Percentiles rank a stretch among this genome's conserved stretches.
phyloP scores from a whole-genome alignment of 2,797 vertebrate genomes.

The Helostoma temminkii region DNA sequence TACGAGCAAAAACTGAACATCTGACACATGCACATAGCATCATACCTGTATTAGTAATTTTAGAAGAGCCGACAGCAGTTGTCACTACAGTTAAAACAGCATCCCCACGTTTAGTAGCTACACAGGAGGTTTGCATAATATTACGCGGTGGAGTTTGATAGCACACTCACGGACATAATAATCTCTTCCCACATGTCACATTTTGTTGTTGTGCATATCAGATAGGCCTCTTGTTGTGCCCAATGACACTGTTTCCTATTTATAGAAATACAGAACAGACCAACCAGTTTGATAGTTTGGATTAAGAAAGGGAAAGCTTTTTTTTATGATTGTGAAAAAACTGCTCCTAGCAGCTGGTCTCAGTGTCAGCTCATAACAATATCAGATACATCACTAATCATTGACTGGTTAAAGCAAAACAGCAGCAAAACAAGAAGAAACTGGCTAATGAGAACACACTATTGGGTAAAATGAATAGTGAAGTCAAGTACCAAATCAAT shows the following conservation, averaged over 20 bases:
- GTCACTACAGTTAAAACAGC: not conserved
- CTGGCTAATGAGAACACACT: not conserved
- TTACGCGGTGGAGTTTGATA: not conserved
- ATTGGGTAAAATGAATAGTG: not conserved
- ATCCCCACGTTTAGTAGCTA: not conserved
- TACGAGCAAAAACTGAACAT: conserved; percentile 14
- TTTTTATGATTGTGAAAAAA: conserved; percentile 4
- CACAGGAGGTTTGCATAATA: not conserved
- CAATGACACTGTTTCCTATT: not conserved
- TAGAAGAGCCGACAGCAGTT: not conserved
- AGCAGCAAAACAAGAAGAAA: not conserved
- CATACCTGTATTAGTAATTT: conserved; percentile 5
- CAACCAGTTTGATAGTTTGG: not conserved
- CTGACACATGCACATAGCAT: conserved; percentile 5
- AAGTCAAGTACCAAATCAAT: not conserved
- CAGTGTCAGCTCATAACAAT: conserved; percentile 1
- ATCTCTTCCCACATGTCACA: conserved; percentile 1
- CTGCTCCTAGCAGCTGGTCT: not conserved
- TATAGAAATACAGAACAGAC: not conserved
- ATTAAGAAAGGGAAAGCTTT: not conserved
- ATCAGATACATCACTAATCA: conserved; percentile 6
- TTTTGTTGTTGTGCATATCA: not conserved
- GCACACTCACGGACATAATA: not conserved
- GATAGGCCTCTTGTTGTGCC: not conserved
- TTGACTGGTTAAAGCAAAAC: not conserved